These are phyloP conservation scores for Sinella curviseta DNA, from an alignment of 1,140 invertebrate genomes.

Conservation along the genomic window DNA sequence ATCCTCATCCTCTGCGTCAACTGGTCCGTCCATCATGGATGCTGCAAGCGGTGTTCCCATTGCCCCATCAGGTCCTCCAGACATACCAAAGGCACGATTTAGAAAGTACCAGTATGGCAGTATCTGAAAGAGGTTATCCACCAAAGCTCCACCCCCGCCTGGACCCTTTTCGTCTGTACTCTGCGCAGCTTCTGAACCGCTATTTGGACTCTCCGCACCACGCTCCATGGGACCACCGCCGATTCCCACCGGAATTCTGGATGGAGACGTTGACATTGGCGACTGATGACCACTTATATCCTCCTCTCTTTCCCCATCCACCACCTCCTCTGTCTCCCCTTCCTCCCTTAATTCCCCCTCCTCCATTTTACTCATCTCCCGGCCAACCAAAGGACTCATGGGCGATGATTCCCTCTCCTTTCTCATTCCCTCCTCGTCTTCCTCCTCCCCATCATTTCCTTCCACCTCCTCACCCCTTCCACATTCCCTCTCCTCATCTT, in stretches of 20 bases:
- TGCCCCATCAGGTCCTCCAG: background rate
- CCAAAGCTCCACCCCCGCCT: background rate
- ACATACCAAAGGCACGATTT: conserved; percentile 43
- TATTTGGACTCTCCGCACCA: background rate
- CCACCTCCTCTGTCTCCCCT: background rate
- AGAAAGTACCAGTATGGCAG: conserved; percentile 49
- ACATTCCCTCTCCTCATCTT: background rate
- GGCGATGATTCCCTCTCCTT: too few species aligned
- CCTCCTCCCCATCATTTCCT: background rate
- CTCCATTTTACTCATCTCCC: background rate
- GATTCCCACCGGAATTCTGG: background rate
- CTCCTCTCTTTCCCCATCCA: background rate
- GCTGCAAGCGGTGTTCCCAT: background rate
- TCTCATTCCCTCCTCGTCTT: background rate
- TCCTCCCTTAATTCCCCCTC: background rate
- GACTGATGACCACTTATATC: background rate
- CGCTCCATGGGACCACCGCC: background rate
- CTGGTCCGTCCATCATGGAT: background rate
- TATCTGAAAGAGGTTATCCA: conserved; percentile 44
- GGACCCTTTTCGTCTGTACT: background rate
- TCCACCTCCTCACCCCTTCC: background rate
- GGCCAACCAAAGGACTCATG: background rate
- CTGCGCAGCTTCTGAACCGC: background rate
- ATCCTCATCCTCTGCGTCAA: conserved; percentile 26
- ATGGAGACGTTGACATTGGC: background rate